These are phyloP conservation scores for Euclidia mi DNA, from an alignment of 2,888 invertebrate species.

Conservation along the genomic window DNA sequence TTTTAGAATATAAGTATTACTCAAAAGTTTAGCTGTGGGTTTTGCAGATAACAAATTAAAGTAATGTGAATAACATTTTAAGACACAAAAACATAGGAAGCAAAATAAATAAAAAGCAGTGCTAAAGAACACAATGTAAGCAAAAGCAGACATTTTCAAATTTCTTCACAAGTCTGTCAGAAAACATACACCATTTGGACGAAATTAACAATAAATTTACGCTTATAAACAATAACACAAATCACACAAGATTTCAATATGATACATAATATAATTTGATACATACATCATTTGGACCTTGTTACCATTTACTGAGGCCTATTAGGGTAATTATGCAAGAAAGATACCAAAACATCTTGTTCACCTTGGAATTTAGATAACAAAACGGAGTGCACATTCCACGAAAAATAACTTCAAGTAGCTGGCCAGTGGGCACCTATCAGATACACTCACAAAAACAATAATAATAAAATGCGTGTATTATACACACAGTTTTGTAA, in stretches of 20 bases:
- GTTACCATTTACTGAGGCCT: conserved; percentile 40
- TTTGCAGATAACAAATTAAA: too few species aligned
- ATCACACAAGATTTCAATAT: conserved; percentile 34
- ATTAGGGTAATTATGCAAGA: conserved; percentile 43
- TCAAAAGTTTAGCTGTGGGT: too few species aligned
- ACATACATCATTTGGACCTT: conserved; percentile 33
- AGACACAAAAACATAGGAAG: too few species aligned
- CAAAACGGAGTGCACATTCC: conserved; percentile 82
- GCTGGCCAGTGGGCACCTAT: conserved; percentile 33
- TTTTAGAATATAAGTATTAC: too few species aligned
- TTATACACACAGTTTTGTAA: conserved; percentile 58
- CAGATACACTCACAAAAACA: conserved; percentile 29
- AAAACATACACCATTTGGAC: too few species aligned
- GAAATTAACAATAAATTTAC: too few species aligned
- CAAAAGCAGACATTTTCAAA: too few species aligned
- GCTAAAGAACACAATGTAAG: too few species aligned
- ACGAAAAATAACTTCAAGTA: conserved; percentile 33
- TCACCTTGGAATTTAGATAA: conserved; percentile 81
- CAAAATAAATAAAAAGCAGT: too few species aligned
- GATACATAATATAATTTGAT: conserved; percentile 21
- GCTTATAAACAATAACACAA: conserved; percentile 48
- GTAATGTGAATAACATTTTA: too few species aligned
- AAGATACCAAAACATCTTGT: conserved; percentile 50
- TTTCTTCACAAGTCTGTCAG: too few species aligned
- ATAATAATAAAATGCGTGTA: conserved; percentile 55